Base-by-base conservation (phyloP, 2,113 vertebrate species). In the Hippocampus abdominalis region DNA sequence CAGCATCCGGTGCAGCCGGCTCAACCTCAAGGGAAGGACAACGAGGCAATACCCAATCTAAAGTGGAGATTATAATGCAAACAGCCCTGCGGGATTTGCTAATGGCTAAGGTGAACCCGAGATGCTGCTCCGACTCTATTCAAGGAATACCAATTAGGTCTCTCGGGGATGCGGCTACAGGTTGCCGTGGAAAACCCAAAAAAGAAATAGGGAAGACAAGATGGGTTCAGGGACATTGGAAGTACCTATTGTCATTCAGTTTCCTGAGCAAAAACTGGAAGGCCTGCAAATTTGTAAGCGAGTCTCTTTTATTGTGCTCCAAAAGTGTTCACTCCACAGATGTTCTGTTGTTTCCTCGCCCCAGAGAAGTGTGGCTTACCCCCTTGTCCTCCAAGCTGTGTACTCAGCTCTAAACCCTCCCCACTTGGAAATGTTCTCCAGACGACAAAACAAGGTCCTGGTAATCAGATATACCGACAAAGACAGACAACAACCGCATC, bases 41-140 rank as follows among this genome's bases (percentile, higher is more conserved):
- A 44, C 3, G 76, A 82, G 69, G 84, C 80, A 86, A 83, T 84
- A 81, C 82, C 75, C 81, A 76, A 80, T 87, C 78, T 80, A 88
- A 90, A 89, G 89, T 76, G 84, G 80, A 88, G 87, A 87, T 89
- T 89, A 86, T 91, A 90, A 91, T 89, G 86, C 89, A 88, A 88
- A 90, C 82, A 86, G 84, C 83, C 86, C 83, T 81, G 80, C 69
- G 84, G 84, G 83, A 78, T 81, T 83, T 87, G 68, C 84, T 91
- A 91, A 91, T 89, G 86, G 89, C 86, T 87, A 84, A 91, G 88
- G 89, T 91, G 87, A 90, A 89, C 82, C 84, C 66, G 80, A 83
- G 87, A 89, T 81, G 81, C 80, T 46, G 89, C 85, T 79, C 60
- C 71, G 71, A 71, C 72, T 77, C 81, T 53, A 78, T 77, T 84